Base-by-base conservation (phyloP, 2,113 vertebrate species). In the Cyphomyrus plagiostoma region DNA sequence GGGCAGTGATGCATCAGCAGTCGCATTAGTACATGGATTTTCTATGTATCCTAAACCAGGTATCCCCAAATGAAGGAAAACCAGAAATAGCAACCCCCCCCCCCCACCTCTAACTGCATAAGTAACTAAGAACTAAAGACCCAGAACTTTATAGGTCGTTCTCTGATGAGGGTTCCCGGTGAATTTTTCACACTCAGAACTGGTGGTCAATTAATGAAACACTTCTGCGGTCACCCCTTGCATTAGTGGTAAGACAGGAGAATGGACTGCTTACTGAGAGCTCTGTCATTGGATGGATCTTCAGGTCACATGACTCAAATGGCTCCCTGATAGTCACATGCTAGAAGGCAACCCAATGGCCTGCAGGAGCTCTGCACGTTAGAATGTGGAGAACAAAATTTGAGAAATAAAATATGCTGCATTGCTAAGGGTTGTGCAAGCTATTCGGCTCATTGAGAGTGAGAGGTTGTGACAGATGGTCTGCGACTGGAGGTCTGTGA, bases 361-460 rank as follows among this genome's bases (percentile, higher is more conserved):
- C n/a, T n/a, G 45, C 46, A 26, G 83, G n/a, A 15, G 83, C 23
- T 15, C 7, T 15, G 17, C 85, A 26, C 15, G 53, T 53, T 35
- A 87, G 26, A 87, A 56, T 15, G 26, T 30, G 26, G 17, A 56
- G 53, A 87, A 87, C 49, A 87, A 52, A 23, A 35, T 35, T 42
- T 87, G 50, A 87, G 30, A 85, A 85, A 86, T 49, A 50, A 85
- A 87, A 87, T 53, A 87, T 87, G 50, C 26, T 87, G 48, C 30
- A 9, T 13, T 39, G 50, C 85, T 56, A 53, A 48, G 50, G 49
- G 85, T 50, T n/a, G 19, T 11, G 85, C 2, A 1, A 48, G 49
- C 23, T 86, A 46, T 50, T 86, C 26, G 13, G 48, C 23, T n/a
- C 26, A 26, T 86, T 30, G n/a, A 52, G 26, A 15, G 11, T 30